Conservation (phyloP, 92 coral and sea anemone species). For the Epizoanthus fatuus region DNA sequence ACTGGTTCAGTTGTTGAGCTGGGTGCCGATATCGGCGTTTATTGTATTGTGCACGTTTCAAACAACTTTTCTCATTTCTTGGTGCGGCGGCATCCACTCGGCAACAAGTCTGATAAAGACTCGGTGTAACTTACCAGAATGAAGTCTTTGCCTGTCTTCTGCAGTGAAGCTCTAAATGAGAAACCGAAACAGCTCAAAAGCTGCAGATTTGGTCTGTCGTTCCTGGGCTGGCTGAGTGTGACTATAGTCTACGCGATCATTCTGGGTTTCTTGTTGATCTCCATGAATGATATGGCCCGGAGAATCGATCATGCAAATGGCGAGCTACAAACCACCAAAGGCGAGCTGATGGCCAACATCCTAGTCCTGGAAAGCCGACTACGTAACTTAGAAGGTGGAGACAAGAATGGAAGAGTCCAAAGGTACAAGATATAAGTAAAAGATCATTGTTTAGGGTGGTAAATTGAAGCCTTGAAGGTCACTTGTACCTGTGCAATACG, state of each 20-base stretch:
- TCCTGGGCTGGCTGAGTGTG: background rate
- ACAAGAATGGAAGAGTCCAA: background rate
- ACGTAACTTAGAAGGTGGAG: background rate
- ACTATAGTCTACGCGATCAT: background rate
- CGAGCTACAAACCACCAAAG: conserved; percentile 17
- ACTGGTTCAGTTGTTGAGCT: too few relatives aligned
- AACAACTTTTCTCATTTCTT: too few relatives aligned
- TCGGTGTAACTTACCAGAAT: too few relatives aligned
- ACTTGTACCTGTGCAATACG: background rate
- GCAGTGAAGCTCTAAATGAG: background rate
- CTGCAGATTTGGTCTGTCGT: conserved; percentile 1
- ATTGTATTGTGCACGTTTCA: too few relatives aligned
- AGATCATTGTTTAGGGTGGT: too few relatives aligned
- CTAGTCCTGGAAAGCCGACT: conserved; percentile 8
- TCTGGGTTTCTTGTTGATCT: conserved; percentile 18
- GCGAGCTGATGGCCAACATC: background rate
- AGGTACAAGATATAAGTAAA: background rate
- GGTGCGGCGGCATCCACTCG: too few relatives aligned
- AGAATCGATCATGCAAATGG: background rate
- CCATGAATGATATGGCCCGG: background rate
- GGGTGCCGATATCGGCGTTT: too few relatives aligned
- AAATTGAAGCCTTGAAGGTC: background rate
- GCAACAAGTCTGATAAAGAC: too few relatives aligned
- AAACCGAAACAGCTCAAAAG: background rate
- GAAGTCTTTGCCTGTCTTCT: too few relatives aligned